Percentiles rank a stretch among this genome's conserved stretches.
Evolutionary conservation across 2,888 invertebrate genomes (phyloP).

Genomic region (Vesta saturnalis): DNA sequence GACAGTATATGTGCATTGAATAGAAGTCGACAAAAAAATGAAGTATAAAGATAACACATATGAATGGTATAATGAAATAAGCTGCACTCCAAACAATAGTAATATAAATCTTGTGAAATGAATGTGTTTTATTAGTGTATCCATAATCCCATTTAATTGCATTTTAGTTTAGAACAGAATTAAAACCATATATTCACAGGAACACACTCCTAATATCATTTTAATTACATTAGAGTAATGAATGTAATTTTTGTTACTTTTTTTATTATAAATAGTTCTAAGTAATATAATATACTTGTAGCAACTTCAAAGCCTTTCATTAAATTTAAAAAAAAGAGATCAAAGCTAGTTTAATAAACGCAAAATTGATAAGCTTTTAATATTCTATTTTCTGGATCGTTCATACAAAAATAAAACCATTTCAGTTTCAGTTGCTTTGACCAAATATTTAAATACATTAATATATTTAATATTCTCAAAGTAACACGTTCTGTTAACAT

Average conservation of each 20-base stretch:
- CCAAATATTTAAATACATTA: constrained; percentile 14
- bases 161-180: constrained; percentile 12
- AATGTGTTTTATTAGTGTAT: constrained; percentile 3
- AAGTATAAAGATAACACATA: too few species aligned
- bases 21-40: background rate
- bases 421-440: constrained; percentile 4
- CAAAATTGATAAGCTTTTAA: too few species aligned
- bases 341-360: too few species aligned
- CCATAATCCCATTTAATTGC: constrained; percentile 11
- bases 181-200: constrained; percentile 11
- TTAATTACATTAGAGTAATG: background rate
- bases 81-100: constrained; percentile 5
- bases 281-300: background rate
- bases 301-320: too few species aligned
- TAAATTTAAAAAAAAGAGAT: too few species aligned
- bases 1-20: background rate
- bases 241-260: background rate
- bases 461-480: constrained; percentile 38
- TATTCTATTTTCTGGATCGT: too few species aligned
- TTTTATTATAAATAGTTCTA: background rate
- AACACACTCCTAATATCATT: background rate
- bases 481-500: constrained; percentile 34
- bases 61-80: constrained; percentile 3
- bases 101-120: constrained; percentile 5
- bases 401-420: too few species aligned